phyloP scores from a whole-genome alignment of 2,888 invertebrate species.

The Yponomeuta malinellus region DNA sequence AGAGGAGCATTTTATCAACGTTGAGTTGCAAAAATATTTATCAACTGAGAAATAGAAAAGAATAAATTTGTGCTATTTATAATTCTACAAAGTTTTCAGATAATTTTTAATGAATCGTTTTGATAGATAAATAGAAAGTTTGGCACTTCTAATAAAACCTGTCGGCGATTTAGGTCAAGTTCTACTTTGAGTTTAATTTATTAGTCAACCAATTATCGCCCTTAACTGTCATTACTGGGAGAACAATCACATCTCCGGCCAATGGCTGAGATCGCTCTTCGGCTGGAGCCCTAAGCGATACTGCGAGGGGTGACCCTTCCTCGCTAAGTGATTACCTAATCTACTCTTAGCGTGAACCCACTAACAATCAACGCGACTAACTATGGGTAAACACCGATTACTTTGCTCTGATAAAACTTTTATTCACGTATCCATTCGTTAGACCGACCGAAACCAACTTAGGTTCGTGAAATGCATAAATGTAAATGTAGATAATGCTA shows the following conservation, averaged over 20 bases:
- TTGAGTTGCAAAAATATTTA: too few species aligned
- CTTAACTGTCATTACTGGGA: conserved; percentile 4
- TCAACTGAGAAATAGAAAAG: too few species aligned
- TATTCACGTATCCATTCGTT: neutral
- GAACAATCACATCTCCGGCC: conserved; percentile 5
- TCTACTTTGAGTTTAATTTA: neutral
- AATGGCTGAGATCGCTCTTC: neutral
- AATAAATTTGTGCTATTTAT: too few species aligned
- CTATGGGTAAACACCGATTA: conserved; percentile 40
- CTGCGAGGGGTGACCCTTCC: conserved; percentile 27
- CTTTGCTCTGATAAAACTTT: conserved; percentile 25
- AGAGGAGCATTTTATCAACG: too few species aligned
- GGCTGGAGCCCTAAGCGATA: neutral
- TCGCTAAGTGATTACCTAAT: conserved; percentile 66
- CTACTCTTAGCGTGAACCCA: conserved; percentile 44
- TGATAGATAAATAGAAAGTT: too few species aligned
- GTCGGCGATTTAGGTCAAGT: neutral
- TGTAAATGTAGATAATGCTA: too few species aligned
- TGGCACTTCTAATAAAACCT: too few species aligned
- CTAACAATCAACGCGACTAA: conserved; percentile 64
- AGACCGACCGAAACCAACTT: neutral
- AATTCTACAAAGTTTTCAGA: too few species aligned
- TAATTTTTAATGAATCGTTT: too few species aligned
- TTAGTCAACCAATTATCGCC: conserved; percentile 6
- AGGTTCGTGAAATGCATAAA: too few species aligned